These are phyloP conservation scores for Conistra vaccinii DNA, from an alignment of 2,888 invertebrate genomes.

Conservation along the genomic window DNA sequence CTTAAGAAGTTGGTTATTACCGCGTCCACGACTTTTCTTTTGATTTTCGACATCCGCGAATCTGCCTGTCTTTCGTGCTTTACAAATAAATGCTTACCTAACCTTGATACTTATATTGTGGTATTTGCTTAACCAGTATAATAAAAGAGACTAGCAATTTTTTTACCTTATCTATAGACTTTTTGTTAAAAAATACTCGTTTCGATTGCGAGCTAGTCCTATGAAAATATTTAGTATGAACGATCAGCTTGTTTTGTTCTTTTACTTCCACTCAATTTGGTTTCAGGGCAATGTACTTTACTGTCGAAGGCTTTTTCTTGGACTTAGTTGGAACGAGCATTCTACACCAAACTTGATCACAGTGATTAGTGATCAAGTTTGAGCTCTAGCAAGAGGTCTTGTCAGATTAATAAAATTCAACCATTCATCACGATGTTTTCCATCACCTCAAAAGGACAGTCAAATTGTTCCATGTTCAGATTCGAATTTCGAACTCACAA, in stretches of 20 bases:
- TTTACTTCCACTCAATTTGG: neutral
- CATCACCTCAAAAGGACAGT: neutral
- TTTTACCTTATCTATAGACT: conserved; percentile 27
- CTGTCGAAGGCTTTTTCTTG: neutral
- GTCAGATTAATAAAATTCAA: neutral
- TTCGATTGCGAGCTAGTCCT: conserved; percentile 5
- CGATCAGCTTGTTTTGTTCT: neutral
- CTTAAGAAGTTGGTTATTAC: conserved; percentile 35
- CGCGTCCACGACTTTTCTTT: conserved; percentile 35
- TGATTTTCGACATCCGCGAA: conserved; percentile 15
- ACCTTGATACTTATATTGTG: conserved; percentile 73
- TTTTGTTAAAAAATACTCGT: conserved; percentile 21
- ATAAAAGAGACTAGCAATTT: conserved; percentile 61
- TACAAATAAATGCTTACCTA: conserved; percentile 72
- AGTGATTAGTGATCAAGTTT: too few species aligned
- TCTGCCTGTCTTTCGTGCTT: conserved; percentile 63
- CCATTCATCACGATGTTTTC: neutral
- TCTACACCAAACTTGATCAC: neutral
- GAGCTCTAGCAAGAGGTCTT: too few species aligned
- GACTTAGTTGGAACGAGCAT: neutral
- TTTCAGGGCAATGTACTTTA: neutral
- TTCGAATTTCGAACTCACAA: neutral
- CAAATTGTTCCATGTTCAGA: neutral
- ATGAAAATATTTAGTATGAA: conserved; percentile 7
- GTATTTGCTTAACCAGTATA: conserved; percentile 62